Evolutionary conservation across 64 coral and sea anemone species (phyloP).

Genomic region (Acropora tenuis): DNA sequence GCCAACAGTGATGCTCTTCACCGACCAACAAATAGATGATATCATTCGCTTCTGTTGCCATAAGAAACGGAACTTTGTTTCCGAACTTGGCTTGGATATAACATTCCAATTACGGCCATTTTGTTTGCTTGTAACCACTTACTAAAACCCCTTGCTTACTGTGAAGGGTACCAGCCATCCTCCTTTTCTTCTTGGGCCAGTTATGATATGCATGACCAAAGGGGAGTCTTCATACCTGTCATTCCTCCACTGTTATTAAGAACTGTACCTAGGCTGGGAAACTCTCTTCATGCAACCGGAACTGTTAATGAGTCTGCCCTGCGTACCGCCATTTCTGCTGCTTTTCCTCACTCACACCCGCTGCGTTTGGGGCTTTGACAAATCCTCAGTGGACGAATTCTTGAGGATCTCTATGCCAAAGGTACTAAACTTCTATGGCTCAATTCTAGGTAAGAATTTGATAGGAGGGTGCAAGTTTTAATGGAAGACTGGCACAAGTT

Average conservation of each 20-base stretch:
- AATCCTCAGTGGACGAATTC: constrained; percentile 53
- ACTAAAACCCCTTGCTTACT: constrained; percentile 39
- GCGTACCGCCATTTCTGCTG: constrained; percentile 40
- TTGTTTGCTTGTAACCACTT: constrained; percentile 55
- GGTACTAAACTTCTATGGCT: constrained; percentile 58
- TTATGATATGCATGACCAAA: constrained; percentile 53
- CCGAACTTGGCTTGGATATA: constrained; percentile 64
- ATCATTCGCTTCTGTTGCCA: constrained; percentile 65
- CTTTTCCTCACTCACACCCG: constrained; percentile 26
- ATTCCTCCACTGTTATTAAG: constrained; percentile 48
- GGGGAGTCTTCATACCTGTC: constrained; percentile 33
- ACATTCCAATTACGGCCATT: constrained; percentile 73
- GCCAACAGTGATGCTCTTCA: constrained; percentile 65
- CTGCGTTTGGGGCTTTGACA: constrained; percentile 46
- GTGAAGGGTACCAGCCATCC: constrained; percentile 43
- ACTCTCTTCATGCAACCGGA: constrained; percentile 48
- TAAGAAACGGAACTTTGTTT: constrained; percentile 51
- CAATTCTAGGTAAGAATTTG: constrained; percentile 63
- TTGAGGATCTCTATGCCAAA: constrained; percentile 61
- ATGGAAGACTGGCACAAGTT: constrained; percentile 35
- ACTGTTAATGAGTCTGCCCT: constrained; percentile 48
- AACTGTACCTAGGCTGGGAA: constrained; percentile 20
- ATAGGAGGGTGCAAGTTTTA: constrained; percentile 9
- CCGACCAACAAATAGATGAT: constrained; percentile 65
- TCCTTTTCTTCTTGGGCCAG: constrained; percentile 42